Evolutionary conservation across 2,113 vertebrate genomes (phyloP), one percentile per base, ranked within the genome.

Genomic region (Ptyas mucosa): DNA sequence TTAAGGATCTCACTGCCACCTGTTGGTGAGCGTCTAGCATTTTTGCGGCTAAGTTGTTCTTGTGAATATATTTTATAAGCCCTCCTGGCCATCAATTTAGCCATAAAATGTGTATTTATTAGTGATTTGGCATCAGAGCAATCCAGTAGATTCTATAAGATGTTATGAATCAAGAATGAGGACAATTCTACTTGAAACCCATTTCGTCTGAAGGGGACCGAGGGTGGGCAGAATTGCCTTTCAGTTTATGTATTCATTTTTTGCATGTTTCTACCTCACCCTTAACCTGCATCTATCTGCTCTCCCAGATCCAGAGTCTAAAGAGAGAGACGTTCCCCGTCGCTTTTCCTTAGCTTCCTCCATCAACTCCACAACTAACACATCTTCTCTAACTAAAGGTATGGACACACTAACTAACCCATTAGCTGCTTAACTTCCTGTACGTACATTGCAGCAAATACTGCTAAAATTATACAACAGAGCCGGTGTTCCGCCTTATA

Each of bases 281-380:
- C 95, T 95, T 97, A 95, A 96, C 89, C 94, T 97, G 94, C 96
- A 90, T 97, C 95, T 97, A 89, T 97, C 96, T 98, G 0, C 97
- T 90, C 96, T 96, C 94, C 94, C 95, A 98, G 98, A 98, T 93
- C 96, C 98, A 91, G 97, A 98, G 92, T 92, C 94, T 97, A 98
- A 98, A 96, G 98, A 98, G 95, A 97, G 98, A 94, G 98, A 98
- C 95, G 97, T 97, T 86, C 95, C 98, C 90, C 98, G 98, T 24
- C 98, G 99, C 96, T 99, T 99, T 97, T 99, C 99, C 96, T 97
- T 99, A 95, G 97, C 98, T 94, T 99, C 99, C 94, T 98, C 99
- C 96, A 96, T 98, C 88, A 97, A 97, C 94, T 96, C 98, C 91
- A 97, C 98, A 95, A 97, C 97, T 88, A 96, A 97, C 34, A 97